phyloP scores from a whole-genome alignment of 2,888 invertebrate genomes.

The Pseudolycoriella hygida region DNA sequence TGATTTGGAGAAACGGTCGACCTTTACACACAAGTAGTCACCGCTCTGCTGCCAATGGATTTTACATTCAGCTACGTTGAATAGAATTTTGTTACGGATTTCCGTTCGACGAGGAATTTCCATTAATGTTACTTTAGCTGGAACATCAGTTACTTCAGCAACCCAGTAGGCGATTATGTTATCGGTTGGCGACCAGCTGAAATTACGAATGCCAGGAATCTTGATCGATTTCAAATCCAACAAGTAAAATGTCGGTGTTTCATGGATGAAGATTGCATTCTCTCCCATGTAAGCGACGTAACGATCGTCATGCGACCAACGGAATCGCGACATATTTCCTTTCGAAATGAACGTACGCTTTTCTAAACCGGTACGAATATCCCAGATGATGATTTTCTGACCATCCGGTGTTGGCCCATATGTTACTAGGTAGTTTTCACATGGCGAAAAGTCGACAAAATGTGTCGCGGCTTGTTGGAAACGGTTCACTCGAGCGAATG shows the following conservation, averaged over 20 bases:
- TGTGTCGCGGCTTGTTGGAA: conserved; percentile 83
- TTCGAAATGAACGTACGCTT: conserved; percentile 84
- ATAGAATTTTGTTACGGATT: conserved; percentile 83
- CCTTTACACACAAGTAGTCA: conserved; percentile 93
- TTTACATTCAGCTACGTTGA: conserved; percentile 95
- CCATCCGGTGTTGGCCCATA: conserved; percentile 72
- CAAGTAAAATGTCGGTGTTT: conserved; percentile 88
- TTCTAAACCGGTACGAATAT: conserved; percentile 84
- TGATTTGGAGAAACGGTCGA: conserved; percentile 73
- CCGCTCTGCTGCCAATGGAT: conserved; percentile 99
- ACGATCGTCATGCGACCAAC: conserved; percentile 92
- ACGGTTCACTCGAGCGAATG: conserved; percentile 78
- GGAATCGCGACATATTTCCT: conserved; percentile 84
- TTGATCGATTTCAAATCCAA: conserved; percentile 91
- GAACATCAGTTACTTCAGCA: conserved; percentile 91
- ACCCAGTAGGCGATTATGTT: conserved; percentile 97
- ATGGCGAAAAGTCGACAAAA: conserved; percentile 93
- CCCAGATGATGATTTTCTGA: conserved; percentile 87
- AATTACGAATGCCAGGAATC: conserved; percentile 75
- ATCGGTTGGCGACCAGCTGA: conserved; percentile 96
- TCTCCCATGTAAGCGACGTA: conserved; percentile 80
- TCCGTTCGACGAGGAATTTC: conserved; percentile 83
- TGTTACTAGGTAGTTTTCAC: conserved; percentile 90
- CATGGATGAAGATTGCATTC: conserved; percentile 80
- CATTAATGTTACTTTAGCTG: conserved; percentile 83